Evolutionary conservation across 2,113 vertebrate species (phyloP).

Genomic region (Xiphophorus couchianus): DNA sequence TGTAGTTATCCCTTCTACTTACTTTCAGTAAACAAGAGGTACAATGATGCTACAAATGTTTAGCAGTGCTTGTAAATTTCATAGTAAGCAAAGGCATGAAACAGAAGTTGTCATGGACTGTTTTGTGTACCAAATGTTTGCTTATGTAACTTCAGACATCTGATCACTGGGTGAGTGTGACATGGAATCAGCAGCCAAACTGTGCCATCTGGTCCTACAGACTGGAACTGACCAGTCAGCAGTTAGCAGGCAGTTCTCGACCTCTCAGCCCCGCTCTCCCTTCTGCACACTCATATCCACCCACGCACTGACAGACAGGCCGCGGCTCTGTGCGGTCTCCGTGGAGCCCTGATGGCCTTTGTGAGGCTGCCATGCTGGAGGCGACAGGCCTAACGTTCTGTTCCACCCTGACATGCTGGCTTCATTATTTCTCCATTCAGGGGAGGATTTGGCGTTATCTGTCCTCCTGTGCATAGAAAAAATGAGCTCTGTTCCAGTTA

Average conservation of each 20-base stretch:
- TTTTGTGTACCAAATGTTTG: neutral
- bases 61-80: neutral
- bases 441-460: slow-evolving; percentile 45
- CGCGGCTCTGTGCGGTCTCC: slow-evolving; percentile 46
- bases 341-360: slow-evolving; percentile 59
- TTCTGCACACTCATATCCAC: slow-evolving; percentile 39
- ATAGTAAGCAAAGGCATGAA: neutral
- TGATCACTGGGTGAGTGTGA: slow-evolving; percentile 43
- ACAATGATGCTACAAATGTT: too few species aligned
- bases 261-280: neutral
- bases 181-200: slow-evolving; percentile 58
- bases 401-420: slow-evolving; percentile 54
- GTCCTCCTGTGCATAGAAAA: slow-evolving; percentile 40
- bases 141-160: slow-evolving; percentile 8
- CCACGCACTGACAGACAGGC: slow-evolving; percentile 59
- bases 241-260: slow-evolving; percentile 31
- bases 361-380: slow-evolving; percentile 63
- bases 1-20: neutral
- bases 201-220: slow-evolving; percentile 66
- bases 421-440: slow-evolving; percentile 60
- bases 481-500: slow-evolving; percentile 28
- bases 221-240: slow-evolving; percentile 67
- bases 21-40: neutral
- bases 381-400: slow-evolving; percentile 46
- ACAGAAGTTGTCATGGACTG: neutral